Base-by-base conservation (phyloP, 2,797 vertebrate genomes). In the Gallirallus australis region DNA sequence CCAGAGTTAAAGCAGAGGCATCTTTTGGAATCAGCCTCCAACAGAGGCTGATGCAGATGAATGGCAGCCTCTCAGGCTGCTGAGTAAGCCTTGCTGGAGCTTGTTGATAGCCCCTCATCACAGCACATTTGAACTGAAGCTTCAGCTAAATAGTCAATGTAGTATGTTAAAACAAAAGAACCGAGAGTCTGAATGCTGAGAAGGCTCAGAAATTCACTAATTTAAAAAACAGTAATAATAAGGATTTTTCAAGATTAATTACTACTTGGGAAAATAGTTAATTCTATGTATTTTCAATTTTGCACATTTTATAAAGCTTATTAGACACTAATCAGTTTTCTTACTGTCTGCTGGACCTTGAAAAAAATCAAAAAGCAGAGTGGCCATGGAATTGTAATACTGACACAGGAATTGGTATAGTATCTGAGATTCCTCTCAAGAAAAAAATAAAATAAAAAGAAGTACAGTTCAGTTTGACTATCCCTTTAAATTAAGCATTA, bases 291-390 rank as follows among this genome's bases (percentile, higher is more conserved):
- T 54, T 86, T 56, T 60, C 52, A 7, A 73, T 70, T 92, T 40
- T 35, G 5, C 7, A 4, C 48, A 27, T 40, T 86, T 88, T 66
- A 54, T 45, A 70, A 85, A 93, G 12, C 16, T 77, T 76, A 37
- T 45, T 35, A 50, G 33, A 73, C 3, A 24, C 4, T 23, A 86
- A 60, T 25, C 23, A 19, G n/a, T 73, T 70, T 59, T 83, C 30
- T 63, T 70, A 88, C 7, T 80, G 35, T 52, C 42, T 90, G 17
- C 23, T 65, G 19, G 25, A 60, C 27, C 28, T 53, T 57, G 48
- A 76, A 60, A 64, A 81, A 83, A 90, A 50, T 21, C 17, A 76
- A 37, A 75, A 87, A 82, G 30, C 39, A 82, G 42, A 86, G 21
- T 9, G 16, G 15, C n/a, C 25, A 60, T 28, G 42, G 59, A 83